A percentile compares a stretch with the other conserved stretches of the same genome.
Conservation (phyloP, 2,113 vertebrate genomes). For the Colaptes auratus region DNA sequence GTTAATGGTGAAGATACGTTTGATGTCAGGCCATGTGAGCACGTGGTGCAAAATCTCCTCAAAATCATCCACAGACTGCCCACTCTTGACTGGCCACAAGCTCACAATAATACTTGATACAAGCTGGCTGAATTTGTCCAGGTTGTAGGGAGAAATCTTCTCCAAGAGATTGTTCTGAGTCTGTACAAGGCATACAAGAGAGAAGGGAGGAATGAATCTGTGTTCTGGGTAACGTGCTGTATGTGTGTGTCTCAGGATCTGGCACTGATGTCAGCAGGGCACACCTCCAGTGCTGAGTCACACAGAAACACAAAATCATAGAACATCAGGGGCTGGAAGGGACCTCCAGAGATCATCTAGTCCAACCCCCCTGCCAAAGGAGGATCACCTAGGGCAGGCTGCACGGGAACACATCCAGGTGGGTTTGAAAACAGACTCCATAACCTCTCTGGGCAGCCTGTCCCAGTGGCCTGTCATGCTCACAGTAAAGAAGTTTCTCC, state of each 20-base stretch:
- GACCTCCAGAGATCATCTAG: too few relatives aligned
- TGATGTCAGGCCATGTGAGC: constrained; percentile 82
- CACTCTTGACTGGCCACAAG: constrained; percentile 80
- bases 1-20: constrained; percentile 79
- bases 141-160: background rate
- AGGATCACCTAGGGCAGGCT: too few relatives aligned
- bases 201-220: background rate
- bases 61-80: background rate
- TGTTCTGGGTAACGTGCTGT: background rate
- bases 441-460: too few relatives aligned
- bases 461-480: too few relatives aligned
- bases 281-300: background rate
- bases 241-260: rapidly evolving
- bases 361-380: too few relatives aligned
- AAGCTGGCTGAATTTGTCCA: constrained; percentile 78
- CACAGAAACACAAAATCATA: too few relatives aligned
- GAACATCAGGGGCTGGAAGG: too few relatives aligned
- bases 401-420: too few relatives aligned
- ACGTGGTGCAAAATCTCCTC: constrained; percentile 80
- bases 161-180: constrained; percentile 58
- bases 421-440: too few relatives aligned
- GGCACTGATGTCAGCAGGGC: background rate
- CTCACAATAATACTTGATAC: constrained; percentile 85
- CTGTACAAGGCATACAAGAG: constrained; percentile 6
- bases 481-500: too few relatives aligned